These are phyloP conservation scores for Tipula lateralis DNA, from an alignment of 2,888 invertebrate genomes.

Conservation along the genomic window DNA sequence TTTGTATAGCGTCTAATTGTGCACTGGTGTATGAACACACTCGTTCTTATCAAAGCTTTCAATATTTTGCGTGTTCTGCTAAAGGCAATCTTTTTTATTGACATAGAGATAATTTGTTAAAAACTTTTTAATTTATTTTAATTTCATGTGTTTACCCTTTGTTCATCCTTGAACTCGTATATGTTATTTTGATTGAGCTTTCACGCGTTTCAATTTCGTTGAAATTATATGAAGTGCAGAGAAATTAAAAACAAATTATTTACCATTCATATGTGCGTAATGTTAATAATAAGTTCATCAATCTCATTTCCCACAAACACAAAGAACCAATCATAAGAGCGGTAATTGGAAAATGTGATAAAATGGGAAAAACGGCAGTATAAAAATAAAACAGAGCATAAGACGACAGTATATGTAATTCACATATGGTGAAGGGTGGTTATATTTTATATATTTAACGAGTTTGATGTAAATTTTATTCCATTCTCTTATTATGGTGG, in stretches of 20 bases:
- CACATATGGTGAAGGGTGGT: background rate
- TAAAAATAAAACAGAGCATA: background rate
- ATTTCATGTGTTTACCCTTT: background rate
- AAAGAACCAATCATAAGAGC: background rate
- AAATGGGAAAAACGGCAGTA: background rate
- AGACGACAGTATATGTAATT: background rate
- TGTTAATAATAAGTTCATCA: background rate
- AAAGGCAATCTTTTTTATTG: background rate
- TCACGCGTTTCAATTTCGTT: background rate
- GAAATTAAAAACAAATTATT: background rate
- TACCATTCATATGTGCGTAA: background rate
- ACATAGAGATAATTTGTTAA: background rate
- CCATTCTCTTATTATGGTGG: background rate
- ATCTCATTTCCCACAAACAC: background rate
- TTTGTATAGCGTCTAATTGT: no score
- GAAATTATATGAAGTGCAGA: background rate
- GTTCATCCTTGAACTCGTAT: background rate
- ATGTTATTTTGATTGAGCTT: background rate
- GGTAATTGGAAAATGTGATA: background rate
- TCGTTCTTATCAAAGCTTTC: background rate
- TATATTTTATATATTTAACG: background rate
- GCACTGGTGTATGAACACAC: no score
- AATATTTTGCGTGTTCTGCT: background rate
- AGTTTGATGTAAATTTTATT: background rate
- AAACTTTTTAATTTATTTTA: background rate